Evolutionary conservation across 2,888 invertebrate species (phyloP).

Genomic region (Andrena flavipes): DNA sequence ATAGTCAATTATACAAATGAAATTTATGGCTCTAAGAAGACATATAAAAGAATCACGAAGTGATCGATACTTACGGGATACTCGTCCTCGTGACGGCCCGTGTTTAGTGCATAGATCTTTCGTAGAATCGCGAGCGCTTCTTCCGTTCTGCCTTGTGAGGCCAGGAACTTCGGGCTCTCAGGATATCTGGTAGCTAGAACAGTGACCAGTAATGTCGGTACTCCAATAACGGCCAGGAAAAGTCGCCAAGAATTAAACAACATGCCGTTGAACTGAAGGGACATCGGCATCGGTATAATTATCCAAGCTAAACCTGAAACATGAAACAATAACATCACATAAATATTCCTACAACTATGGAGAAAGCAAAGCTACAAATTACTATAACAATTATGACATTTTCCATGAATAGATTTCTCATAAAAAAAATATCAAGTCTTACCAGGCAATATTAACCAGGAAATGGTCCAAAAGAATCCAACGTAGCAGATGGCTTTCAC

Average conservation of each 20-base stretch:
- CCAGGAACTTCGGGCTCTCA: conserved; percentile 92
- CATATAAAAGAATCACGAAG: background rate
- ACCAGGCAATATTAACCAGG: conserved; percentile 88
- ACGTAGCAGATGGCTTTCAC: conserved; percentile 88
- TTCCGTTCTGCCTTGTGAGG: conserved; percentile 87
- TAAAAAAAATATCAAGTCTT: conserved; percentile 2
- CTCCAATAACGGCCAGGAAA: conserved; percentile 88
- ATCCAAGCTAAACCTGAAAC: conserved; percentile 89
- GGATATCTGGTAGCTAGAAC: conserved; percentile 88
- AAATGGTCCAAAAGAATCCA: conserved; percentile 88
- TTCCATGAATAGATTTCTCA: background rate
- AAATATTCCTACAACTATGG: too few species aligned
- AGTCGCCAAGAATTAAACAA: conserved; percentile 91
- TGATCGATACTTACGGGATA: conserved; percentile 85
- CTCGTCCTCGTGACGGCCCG: conserved; percentile 84
- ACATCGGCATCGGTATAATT: conserved; percentile 87
- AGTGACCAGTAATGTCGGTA: conserved; percentile 88
- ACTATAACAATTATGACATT: too few species aligned
- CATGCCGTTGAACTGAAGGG: conserved; percentile 81
- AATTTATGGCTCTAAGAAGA: too few species aligned
- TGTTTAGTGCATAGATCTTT: conserved; percentile 87
- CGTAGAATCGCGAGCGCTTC: conserved; percentile 88
- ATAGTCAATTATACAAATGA: too few species aligned
- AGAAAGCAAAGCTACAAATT: too few species aligned
- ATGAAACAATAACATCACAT: background rate